phyloP scores from a whole-genome alignment of 2,797 vertebrate genomes.

The Taenioides sp. region DNA sequence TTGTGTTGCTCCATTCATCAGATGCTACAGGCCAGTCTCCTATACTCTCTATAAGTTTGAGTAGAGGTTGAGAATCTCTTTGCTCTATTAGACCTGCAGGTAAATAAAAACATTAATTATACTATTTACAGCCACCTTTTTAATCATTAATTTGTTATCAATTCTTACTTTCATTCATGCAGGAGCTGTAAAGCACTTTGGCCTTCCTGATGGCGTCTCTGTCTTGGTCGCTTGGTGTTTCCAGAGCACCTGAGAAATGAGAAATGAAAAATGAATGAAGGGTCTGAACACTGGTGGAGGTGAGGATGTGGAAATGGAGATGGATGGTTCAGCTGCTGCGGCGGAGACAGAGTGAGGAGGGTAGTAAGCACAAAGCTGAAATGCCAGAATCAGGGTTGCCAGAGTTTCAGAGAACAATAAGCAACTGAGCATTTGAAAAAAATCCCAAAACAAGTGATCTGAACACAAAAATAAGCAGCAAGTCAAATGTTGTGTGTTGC shows the following conservation, averaged over 20 bases:
- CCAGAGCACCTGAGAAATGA: constrained; percentile 85
- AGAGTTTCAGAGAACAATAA: too few species aligned
- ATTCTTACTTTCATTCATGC: constrained; percentile 92
- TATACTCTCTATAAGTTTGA: constrained; percentile 80
- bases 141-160: not conserved
- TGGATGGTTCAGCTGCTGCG: not conserved
- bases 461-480: too few species aligned
- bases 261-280: constrained; percentile 36
- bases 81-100: constrained; percentile 88
- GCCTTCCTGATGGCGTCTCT: constrained; percentile 91
- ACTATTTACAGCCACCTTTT: not conserved
- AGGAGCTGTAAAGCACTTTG: constrained; percentile 90
- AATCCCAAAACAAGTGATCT: too few species aligned
- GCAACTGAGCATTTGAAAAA: too few species aligned
- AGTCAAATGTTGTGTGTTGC: too few species aligned
- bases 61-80: constrained; percentile 87
- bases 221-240: constrained; percentile 79
- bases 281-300: constrained; percentile 12
- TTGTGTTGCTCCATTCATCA: constrained; percentile 83
- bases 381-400: too few species aligned
- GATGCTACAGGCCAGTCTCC: constrained; percentile 93
- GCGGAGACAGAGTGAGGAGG: not conserved
- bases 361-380: not conserved
- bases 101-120: not conserved
- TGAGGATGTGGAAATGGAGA: not conserved